Evolutionary conservation across 2,888 invertebrate genomes (phyloP).

Genomic region (Polydesmus complanatus): DNA sequence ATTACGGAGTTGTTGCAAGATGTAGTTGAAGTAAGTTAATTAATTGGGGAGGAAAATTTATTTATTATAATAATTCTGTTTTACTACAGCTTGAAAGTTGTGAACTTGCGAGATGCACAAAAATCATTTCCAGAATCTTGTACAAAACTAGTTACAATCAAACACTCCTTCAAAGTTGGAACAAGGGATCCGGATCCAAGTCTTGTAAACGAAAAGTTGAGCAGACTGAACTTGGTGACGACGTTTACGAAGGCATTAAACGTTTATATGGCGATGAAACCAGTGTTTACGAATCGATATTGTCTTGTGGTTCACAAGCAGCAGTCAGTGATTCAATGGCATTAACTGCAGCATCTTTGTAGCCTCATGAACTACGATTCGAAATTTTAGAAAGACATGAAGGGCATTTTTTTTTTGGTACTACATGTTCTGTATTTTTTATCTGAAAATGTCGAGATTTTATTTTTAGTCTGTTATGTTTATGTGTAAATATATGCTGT

Average conservation of each 20-base stretch:
- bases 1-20: constrained; percentile 13
- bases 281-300: neutral
- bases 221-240: constrained; percentile 11
- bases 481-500: neutral
- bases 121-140: constrained; percentile 8
- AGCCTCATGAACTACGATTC: no score
- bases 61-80: neutral
- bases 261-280: constrained; percentile 17
- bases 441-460: neutral
- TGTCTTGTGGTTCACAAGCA: constrained; percentile 21
- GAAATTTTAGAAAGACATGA: neutral
- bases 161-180: neutral
- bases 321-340: constrained; percentile 16
- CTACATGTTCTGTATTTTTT: neutral
- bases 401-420: constrained; percentile 7
- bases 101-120: constrained; percentile 15
- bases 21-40: constrained; percentile 12
- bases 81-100: constrained; percentile 11
- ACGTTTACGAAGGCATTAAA: constrained; percentile 18
- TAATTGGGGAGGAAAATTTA: neutral
- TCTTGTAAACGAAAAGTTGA: constrained; percentile 15
- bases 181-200: neutral
- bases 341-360: neutral
- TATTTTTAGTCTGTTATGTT: neutral
- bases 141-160: neutral